Evolutionary conservation across 2,113 vertebrate species (phyloP), one percentile per base, ranked within the genome.

Genomic region (Phaetusa simplex): DNA sequence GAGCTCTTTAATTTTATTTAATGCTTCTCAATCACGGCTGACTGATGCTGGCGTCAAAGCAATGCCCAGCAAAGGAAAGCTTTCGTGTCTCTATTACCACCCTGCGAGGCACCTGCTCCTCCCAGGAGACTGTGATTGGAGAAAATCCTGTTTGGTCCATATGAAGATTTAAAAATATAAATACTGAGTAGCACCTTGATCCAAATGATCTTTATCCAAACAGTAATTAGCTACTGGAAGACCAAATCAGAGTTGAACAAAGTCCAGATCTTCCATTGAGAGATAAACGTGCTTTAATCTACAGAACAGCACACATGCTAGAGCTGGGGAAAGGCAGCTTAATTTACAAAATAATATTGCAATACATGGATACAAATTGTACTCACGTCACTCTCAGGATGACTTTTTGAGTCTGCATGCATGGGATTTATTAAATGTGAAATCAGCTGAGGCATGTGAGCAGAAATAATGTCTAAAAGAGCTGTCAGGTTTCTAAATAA

Each of bases 401-500:
- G 58, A 72, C n/a, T 91, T 90, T 89, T 82, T 14, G 14, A 64
- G 50, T 61, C 71, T 94, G 34, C 34, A 78, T 65, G 88, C 52
- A 77, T 55, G 43, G 30, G 47, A 84, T 79, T 87, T 88, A 81
- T 49, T 67, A 90, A 95, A 88, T 34, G 67, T 56, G 2, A 95
- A 96, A 91, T 82, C 76, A 90, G 71, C 62, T 43, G 83, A 89
- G 79, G 52, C 47, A 67, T 18, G 36, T 80, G 91, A 91, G 62
- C 50, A 90, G 64, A 88, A 91, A 83, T 78, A 82, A 88, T 47
- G 18, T 69, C 58, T 83, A 56, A 90, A 91, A 82, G 76, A 95
- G 59, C 62, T 95, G 86, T 91, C 76, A 85, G 53, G 61, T 86
- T 94, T 81, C 78, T 90, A 91, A 95, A 92, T 87, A 96, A 65